Conservation (phyloP, 2,888 invertebrate genomes). For the Meiosimyza platycephala region DNA sequence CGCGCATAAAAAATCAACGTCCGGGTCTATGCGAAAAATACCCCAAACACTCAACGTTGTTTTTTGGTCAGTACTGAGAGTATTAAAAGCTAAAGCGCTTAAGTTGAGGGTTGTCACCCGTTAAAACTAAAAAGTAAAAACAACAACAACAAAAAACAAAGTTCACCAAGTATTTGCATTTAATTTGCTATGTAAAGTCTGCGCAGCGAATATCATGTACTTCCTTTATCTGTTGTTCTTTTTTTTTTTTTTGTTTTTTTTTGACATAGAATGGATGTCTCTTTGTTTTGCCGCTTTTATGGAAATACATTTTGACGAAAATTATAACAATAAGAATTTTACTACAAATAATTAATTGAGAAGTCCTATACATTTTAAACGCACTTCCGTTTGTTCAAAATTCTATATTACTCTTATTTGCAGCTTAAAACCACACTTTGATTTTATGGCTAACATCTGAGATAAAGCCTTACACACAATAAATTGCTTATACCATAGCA, state of each 20-base stretch:
- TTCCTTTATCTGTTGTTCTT: neutral
- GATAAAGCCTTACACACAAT: too few relatives aligned
- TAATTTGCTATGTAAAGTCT: conserved; percentile 42
- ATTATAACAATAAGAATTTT: conserved; percentile 5
- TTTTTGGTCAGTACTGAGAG: too few relatives aligned
- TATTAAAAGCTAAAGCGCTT: conserved; percentile 10
- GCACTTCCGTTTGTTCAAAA: too few relatives aligned
- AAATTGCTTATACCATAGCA: too few relatives aligned
- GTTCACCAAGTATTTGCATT: conserved; percentile 37
- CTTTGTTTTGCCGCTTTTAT: too few relatives aligned
- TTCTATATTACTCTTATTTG: too few relatives aligned
- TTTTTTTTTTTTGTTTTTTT: neutral
- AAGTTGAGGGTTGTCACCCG: conserved; percentile 14
- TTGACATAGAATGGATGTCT: neutral
- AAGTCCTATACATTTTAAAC: too few relatives aligned
- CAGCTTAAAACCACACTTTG: too few relatives aligned
- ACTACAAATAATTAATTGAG: conserved; percentile 6
- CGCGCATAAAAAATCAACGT: conserved; percentile 9
- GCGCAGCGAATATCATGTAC: conserved; percentile 5
- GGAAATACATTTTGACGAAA: conserved; percentile 30
- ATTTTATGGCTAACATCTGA: too few relatives aligned
- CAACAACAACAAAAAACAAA: neutral
- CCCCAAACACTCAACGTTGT: too few relatives aligned
- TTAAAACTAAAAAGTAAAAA: conserved; percentile 15
- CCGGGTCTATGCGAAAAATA: neutral